These are phyloP conservation scores for Metalampra italica DNA, from an alignment of 2,888 invertebrate genomes.

Conservation along the genomic window DNA sequence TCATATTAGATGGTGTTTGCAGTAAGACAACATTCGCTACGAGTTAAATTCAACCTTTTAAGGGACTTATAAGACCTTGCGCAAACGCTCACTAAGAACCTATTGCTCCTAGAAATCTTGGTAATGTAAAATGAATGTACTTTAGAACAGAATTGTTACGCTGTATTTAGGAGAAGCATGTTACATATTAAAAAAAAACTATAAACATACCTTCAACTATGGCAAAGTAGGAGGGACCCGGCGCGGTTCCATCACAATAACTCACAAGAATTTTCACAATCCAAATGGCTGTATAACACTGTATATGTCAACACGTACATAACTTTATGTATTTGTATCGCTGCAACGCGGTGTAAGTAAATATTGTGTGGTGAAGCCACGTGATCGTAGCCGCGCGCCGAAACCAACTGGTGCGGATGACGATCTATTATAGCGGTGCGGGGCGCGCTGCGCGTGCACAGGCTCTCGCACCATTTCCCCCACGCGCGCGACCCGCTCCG, in stretches of 20 bases:
- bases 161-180: no score
- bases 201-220: slow-evolving; percentile 11
- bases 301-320: slow-evolving; percentile 18
- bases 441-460: slow-evolving; percentile 55
- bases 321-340: slow-evolving; percentile 21
- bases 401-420: slow-evolving; percentile 73
- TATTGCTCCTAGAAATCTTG: no score
- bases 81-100: no score
- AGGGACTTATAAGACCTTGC: no score
- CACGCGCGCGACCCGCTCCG: slow-evolving; percentile 61
- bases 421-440: slow-evolving; percentile 71
- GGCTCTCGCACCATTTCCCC: slow-evolving; percentile 75
- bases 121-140: no score
- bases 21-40: no score
- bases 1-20: no score
- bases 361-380: slow-evolving; percentile 56
- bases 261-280: slow-evolving; percentile 14
- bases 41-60: no score
- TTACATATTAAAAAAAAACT: not conserved
- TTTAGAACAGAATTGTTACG: no score
- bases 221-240: not conserved
- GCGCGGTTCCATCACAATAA: slow-evolving; percentile 5
- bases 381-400: slow-evolving; percentile 72
- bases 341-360: slow-evolving; percentile 40
- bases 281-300: slow-evolving; percentile 9